Base-by-base conservation (phyloP, 2,113 vertebrate species). In the Nycticebus coucang region DNA sequence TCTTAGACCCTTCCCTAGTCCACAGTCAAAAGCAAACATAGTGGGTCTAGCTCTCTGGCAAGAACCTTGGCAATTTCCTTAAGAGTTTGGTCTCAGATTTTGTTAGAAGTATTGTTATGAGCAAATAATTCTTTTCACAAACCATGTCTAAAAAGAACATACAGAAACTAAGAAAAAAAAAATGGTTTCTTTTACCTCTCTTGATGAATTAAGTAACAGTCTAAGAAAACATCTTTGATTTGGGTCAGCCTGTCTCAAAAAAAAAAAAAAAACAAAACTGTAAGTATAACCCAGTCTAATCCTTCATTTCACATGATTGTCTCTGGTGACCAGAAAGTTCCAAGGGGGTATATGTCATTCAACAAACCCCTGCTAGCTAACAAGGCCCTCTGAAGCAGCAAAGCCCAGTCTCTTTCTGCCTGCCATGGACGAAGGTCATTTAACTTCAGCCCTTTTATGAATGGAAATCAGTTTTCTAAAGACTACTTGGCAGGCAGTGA, bases 361-460 rank as follows among this genome's bases (percentile, higher is more conserved):
- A n/a, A 69, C 74, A 95, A 80, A 41, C 33, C 83, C 88, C 89
- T 50, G 91, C 68, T 62, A 45, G 68, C 87, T 93, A 75, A 89
- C 55, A 94, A 95, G 95, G 91, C 64, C 87, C 53, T 96, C 90
- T 94, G 95, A 95, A 97, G 80, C 94, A 92, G 82, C 62, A 95
- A 93, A 97, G 93, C 92, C 94, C 81, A 96, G 93, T 92, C 97
- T 95, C 97, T 97, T 96, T 93, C 89, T 95, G 91, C 93, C 93
- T 95, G 87, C 94, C 95, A 87, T 93, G 92, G 84, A 93, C 91
- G 92, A 97, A 98, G 96, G 98, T 98, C 98, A 98, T 93, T 96
- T 97, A 97, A 98, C 96, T 94, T 96, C 96, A 98, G 97, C 96
- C 97, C 96, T 93, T 98, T 97, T 96, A 94, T 96, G 87, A 96